These are phyloP conservation scores for Larimichthys crocea DNA, from an alignment of 2,113 vertebrate species.

Conservation along the genomic window DNA sequence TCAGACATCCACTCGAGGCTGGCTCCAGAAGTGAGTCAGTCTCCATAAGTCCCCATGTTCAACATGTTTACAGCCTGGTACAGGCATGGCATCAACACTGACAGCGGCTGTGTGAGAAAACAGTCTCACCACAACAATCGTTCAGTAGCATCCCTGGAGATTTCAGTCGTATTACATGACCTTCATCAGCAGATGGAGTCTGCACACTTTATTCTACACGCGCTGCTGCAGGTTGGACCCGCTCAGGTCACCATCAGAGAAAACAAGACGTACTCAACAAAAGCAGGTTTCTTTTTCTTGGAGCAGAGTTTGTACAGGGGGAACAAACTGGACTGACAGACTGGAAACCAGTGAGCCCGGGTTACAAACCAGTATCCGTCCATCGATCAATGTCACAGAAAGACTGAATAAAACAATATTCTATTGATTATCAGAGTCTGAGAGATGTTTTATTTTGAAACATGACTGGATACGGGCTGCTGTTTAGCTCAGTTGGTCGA, in stretches of 20 bases:
- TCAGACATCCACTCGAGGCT: too few species aligned
- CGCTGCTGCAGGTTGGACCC: neutral
- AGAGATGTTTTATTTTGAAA: too few species aligned
- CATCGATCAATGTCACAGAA: too few species aligned
- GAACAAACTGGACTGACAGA: too few species aligned
- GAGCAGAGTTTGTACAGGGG: too few species aligned
- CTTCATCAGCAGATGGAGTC: neutral
- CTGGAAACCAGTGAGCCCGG: neutral
- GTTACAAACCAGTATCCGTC: too few species aligned
- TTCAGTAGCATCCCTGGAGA: neutral
- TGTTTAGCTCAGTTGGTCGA: too few species aligned
- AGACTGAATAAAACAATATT: too few species aligned
- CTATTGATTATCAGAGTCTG: too few species aligned
- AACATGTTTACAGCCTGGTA: too few species aligned
- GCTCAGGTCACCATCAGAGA: neutral
- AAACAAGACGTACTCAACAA: neutral
- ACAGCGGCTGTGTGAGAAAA: neutral
- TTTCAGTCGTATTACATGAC: neutral
- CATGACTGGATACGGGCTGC: neutral
- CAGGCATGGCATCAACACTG: neutral
- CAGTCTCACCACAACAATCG: neutral
- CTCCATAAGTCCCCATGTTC: too few species aligned
- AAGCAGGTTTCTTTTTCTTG: neutral
- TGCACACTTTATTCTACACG: neutral
- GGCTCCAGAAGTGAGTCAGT: too few species aligned